Evolutionary conservation across 92 coral and sea anemone species (phyloP).

Genomic region (Montipora capitata): DNA sequence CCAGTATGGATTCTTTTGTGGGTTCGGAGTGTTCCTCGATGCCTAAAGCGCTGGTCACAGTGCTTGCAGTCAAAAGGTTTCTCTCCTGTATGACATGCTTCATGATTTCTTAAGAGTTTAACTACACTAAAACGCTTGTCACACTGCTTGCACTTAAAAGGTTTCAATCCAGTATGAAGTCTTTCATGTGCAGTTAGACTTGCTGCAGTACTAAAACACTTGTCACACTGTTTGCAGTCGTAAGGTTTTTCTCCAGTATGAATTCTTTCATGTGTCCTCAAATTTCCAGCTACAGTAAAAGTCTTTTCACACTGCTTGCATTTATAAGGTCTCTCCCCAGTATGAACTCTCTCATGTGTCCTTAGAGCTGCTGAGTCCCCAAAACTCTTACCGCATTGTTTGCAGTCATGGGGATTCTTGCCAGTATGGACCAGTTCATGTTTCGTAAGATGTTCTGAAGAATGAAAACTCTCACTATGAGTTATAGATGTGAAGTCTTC

Average conservation of each 20-base stretch:
- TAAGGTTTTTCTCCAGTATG: background rate
- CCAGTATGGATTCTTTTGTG: constrained; percentile 1
- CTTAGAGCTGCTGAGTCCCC: background rate
- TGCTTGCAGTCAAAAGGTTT: background rate
- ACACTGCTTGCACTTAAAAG: background rate
- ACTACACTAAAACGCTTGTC: background rate
- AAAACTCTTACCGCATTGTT: background rate
- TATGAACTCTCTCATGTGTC: background rate
- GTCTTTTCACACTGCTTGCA: background rate
- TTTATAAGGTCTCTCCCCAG: background rate
- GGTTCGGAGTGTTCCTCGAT: background rate
- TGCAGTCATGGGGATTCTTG: background rate
- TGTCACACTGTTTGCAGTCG: background rate
- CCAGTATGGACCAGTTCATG: no score
- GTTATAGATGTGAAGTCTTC: background rate
- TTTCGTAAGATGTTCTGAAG: no score
- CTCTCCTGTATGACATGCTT: background rate
- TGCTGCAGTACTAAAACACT: background rate
- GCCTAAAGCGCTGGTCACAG: background rate
- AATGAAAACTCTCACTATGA: background rate
- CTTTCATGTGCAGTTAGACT: background rate
- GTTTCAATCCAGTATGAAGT: background rate
- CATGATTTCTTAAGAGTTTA: background rate
- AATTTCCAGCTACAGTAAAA: background rate
- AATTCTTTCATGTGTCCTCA: background rate